Percentiles rank a stretch among this genome's conserved stretches.
phyloP scores from a whole-genome alignment of 2,888 invertebrate species.

The Pandemis heparana region DNA sequence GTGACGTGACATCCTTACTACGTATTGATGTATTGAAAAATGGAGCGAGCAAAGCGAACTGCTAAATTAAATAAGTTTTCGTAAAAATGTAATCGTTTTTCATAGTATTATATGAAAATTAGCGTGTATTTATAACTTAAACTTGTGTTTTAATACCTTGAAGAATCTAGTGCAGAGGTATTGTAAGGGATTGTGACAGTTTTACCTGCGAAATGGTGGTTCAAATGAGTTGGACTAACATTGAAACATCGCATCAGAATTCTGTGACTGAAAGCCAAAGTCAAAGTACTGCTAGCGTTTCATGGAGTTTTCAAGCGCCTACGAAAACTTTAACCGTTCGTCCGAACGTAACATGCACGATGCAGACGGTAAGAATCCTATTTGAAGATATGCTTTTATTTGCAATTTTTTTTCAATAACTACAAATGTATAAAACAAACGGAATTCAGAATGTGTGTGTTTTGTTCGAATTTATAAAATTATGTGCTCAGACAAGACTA shows the following conservation, averaged over 20 bases:
- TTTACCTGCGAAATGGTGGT: constrained; percentile 75
- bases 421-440: not conserved
- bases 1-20: constrained; percentile 21
- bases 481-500: not conserved
- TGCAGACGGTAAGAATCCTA: constrained; percentile 68
- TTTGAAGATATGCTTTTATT: not conserved
- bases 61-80: constrained; percentile 18
- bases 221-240: constrained; percentile 75
- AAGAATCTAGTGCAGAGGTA: constrained; percentile 16
- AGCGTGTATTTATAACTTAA: constrained; percentile 23
- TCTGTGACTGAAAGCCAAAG: constrained; percentile 53
- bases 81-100: constrained; percentile 24
- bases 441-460: not conserved
- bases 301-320: constrained; percentile 76
- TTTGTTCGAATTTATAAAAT: too few relatives aligned
- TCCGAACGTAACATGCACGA: constrained; percentile 60
- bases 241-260: constrained; percentile 68
- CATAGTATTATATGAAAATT: not conserved
- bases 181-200: constrained; percentile 39
- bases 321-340: constrained; percentile 66
- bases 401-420: not conserved
- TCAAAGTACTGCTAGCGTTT: constrained; percentile 59
- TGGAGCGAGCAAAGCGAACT: constrained; percentile 21
- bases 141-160: constrained; percentile 1
- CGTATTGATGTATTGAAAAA: constrained; percentile 28